Evolutionary conservation across 2,888 invertebrate genomes (phyloP), one percentile per base, ranked within the genome.

Genomic region (Ochlodes sylvanus): DNA sequence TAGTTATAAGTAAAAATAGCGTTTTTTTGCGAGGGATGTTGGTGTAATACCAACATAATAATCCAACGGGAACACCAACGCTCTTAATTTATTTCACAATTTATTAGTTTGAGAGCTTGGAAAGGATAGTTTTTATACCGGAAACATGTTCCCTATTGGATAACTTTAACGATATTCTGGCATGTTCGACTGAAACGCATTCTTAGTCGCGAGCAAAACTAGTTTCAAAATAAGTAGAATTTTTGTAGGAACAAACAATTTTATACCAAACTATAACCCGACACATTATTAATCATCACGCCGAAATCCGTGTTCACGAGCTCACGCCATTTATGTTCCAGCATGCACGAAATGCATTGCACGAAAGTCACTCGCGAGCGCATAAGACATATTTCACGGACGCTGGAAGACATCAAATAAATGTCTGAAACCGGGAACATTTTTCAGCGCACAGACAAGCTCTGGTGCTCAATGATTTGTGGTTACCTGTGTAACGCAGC

Each of bases 361-460:
- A 55, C 34, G 63, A 62, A 68, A 72, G 71, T 75, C 76, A 55
- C 56, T 47, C 60, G 62, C 57, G 71, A 69, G 69, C 72, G 69
- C 71, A 67, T 62, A 56, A 69, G 54, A 63, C 79, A 84, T 86
- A 77, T 78, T 80, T 86, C 83, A 82, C 76, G 74, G 72, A 78
- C 77, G 76, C 80, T 72, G 74, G 77, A 73, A 81, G 79, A 82
- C 79, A 84, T 87, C 84, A 84, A 85, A 87, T 87, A 82, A 83
- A 87, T 82, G 87, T 86, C 84, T 73, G 65, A 67, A 70, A 65
- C 66, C 55, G 63, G 64, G 62, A 75, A 78, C 78, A 86, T 87
- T 85, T 80, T 77, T 86, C 86, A 84, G 71, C 71, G 74, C 58
- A 58, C 57, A 64, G 68, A 72, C 68, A 68, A 44, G 54, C 61